phyloP scores from a whole-genome alignment of 2,888 invertebrate genomes.

The Hydropsyche betteni region DNA sequence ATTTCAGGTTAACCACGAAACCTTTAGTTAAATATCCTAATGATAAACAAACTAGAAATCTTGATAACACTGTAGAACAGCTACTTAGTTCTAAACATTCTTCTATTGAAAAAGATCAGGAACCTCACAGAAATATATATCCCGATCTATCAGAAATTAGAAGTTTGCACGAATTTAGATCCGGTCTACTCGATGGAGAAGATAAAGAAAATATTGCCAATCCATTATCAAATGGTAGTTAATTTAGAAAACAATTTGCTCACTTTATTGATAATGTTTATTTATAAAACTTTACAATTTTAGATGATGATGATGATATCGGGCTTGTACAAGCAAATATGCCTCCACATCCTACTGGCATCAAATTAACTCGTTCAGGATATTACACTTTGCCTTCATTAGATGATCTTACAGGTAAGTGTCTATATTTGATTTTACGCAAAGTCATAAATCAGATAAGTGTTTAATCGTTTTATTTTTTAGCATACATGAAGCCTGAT shows the following conservation, averaged over 20 bases:
- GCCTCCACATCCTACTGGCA: slow-evolving; percentile 78
- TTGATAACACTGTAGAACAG: slow-evolving; percentile 47
- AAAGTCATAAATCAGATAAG: too few species aligned
- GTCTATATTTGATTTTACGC: too few species aligned
- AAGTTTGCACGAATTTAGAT: background rate
- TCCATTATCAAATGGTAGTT: slow-evolving; percentile 23
- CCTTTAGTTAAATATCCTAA: slow-evolving; percentile 57
- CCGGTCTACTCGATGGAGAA: slow-evolving; percentile 35
- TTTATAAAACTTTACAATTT: background rate
- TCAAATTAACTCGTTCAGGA: slow-evolving; percentile 79
- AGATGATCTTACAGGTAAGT: slow-evolving; percentile 73
- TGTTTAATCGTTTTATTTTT: background rate
- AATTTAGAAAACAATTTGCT: too few species aligned
- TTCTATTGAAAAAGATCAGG: background rate
- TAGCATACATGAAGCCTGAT: slow-evolving; percentile 74
- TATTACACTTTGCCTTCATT: slow-evolving; percentile 92
- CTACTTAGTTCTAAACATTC: slow-evolving; percentile 25
- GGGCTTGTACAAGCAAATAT: slow-evolving; percentile 52
- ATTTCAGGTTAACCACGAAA: slow-evolving; percentile 60
- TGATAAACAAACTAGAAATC: slow-evolving; percentile 52
- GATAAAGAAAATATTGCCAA: slow-evolving; percentile 42
- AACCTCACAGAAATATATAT: background rate
- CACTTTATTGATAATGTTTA: too few species aligned
- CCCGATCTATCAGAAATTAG: slow-evolving; percentile 29
- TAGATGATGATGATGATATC: slow-evolving; percentile 29